Evolutionary conservation across 1,140 invertebrate genomes (phyloP).

Genomic region (Triops cancriformis): DNA sequence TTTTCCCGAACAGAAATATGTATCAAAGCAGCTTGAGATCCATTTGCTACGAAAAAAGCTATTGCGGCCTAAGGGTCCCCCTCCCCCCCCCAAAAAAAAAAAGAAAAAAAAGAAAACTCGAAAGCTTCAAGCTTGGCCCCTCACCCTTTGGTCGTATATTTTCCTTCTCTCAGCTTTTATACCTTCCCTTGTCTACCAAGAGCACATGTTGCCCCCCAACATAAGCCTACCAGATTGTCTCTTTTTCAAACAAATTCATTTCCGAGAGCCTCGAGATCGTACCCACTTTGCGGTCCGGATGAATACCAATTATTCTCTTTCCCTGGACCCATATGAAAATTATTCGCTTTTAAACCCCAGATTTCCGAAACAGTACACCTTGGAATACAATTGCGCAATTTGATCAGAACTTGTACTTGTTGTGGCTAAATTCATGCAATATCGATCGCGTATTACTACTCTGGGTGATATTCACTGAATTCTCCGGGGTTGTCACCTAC

Average conservation of each 20-base stretch:
- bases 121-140: not conserved
- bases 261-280: not conserved
- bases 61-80: not conserved
- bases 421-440: too few relatives aligned
- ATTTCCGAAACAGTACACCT: too few relatives aligned
- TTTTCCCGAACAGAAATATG: not conserved
- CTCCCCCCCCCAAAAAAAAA: too few relatives aligned
- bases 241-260: not conserved
- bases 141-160: not conserved
- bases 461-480: too few relatives aligned
- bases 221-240: not conserved
- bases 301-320: not conserved
- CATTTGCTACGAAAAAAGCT: not conserved
- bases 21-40: conserved; percentile 13
- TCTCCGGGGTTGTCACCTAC: too few relatives aligned
- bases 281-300: not conserved
- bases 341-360: too few relatives aligned
- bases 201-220: conserved; percentile 2
- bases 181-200: not conserved
- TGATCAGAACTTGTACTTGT: too few relatives aligned
- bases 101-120: too few relatives aligned
- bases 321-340: too few relatives aligned
- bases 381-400: too few relatives aligned
- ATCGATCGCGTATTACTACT: too few relatives aligned
- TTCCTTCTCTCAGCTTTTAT: not conserved